Base-by-base conservation (phyloP, 2,113 vertebrate species). In the Mionectes macconnelli region DNA sequence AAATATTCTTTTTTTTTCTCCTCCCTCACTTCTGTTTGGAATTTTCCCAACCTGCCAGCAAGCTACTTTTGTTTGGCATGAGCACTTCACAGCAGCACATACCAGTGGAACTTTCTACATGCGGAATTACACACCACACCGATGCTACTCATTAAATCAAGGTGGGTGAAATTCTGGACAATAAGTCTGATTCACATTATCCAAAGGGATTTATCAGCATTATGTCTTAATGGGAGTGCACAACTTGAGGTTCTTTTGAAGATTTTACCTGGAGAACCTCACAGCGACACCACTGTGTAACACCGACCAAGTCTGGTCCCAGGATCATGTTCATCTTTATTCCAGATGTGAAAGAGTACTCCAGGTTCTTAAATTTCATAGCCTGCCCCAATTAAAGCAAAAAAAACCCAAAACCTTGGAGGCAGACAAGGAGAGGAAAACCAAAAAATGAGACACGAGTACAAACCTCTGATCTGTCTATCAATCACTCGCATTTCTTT, bases 401-500 rank as follows among this genome's bases (percentile, higher is more conserved):
- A 53, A 52, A 52, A 16, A 47, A 45, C 19, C 45, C 20, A 47
- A 14, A 53, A 3, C 5, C 30, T 49, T 81, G 42, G 84, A 82
- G 66, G 72, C 27, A 82, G 30, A 44, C 15, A 80, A 23, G 15
- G 49, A 88, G 72, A 40, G 28, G 42, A 25, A 72, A 82, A 91
- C 42, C 39, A 76, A 72, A 62, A 62, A 37, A 44, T 6, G 24
- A 67, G 42, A 40, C 22, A 14, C 6, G 42, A 94, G 63, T 81
- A 97, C 98, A 98, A 97, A 99, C 99, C 99, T 98, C 99, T 97
- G 94, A 99, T 99, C 97, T 99, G 99, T 97, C 99, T 99, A 96
- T 99, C 99, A 96, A 99, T 98, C 92, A 99, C 98, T 95, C 99
- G 98, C 98, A 99, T 99, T 97, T 99, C 99, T 96, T 99, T 99